Conservation (phyloP, 1,140 invertebrate genomes). For the Papilio dardanus region DNA sequence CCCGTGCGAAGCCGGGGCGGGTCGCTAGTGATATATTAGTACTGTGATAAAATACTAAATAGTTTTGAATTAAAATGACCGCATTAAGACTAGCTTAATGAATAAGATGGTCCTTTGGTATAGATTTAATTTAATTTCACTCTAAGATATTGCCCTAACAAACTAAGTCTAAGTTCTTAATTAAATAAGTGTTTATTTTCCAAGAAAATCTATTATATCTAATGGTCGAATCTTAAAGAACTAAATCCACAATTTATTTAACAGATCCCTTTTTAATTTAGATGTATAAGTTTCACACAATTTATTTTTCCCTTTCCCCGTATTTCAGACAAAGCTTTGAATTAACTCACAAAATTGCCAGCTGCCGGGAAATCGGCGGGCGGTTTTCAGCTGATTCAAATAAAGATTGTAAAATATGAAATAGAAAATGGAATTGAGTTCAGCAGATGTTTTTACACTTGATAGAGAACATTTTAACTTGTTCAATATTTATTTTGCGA, state of each 20-base stretch:
- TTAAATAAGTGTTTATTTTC: too few species aligned
- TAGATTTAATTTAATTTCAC: too few species aligned
- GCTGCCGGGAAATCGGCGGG: slow-evolving; percentile 23
- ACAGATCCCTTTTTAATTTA: slow-evolving; percentile 31
- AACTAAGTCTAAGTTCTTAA: too few species aligned
- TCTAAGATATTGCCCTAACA: too few species aligned
- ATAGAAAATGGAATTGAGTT: slow-evolving; percentile 26
- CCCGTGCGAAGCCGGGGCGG: too few species aligned
- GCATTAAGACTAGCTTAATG: too few species aligned
- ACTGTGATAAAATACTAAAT: too few species aligned
- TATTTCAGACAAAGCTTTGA: slow-evolving; percentile 35
- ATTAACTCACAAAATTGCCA: slow-evolving; percentile 33
- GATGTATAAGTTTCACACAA: background rate
- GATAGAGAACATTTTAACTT: background rate
- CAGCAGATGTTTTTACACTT: slow-evolving; percentile 25
- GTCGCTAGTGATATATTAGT: too few species aligned
- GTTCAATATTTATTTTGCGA: background rate
- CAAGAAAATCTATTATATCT: too few species aligned
- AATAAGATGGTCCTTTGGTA: too few species aligned
- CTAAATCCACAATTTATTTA: slow-evolving; percentile 11
- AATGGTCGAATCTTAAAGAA: background rate
- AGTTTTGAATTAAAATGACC: too few species aligned
- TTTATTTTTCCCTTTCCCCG: background rate
- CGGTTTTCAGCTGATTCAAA: slow-evolving; percentile 37
- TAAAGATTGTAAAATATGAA: slow-evolving; percentile 37